phyloP scores from a whole-genome alignment of 1,140 invertebrate genomes.

The Doryteuthis pealeii region DNA sequence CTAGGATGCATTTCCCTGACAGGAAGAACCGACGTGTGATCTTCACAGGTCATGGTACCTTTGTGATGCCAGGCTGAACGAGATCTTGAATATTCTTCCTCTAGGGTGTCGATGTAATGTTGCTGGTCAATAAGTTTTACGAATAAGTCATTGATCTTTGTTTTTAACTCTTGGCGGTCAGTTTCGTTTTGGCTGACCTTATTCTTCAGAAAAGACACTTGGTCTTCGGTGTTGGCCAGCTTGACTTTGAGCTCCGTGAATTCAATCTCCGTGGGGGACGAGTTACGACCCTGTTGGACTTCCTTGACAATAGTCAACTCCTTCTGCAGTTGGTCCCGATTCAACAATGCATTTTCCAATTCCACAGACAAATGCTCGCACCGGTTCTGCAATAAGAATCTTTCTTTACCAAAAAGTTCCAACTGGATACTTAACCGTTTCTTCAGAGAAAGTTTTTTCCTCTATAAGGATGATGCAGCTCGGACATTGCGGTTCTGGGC shows the following conservation, averaged over 20 bases:
- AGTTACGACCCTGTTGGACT: conserved; percentile 14
- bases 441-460: conserved; percentile 21
- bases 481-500: background rate
- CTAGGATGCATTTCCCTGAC: background rate
- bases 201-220: conserved; percentile 14
- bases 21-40: background rate
- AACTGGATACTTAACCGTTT: conserved; percentile 23
- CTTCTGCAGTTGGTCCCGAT: conserved; percentile 25
- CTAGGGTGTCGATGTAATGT: conserved; percentile 5
- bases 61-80: background rate
- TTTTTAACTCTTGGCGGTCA: conserved; percentile 11
- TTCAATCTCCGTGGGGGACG: conserved; percentile 3
- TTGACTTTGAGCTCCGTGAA: conserved; percentile 13
- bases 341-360: conserved; percentile 25
- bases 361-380: conserved; percentile 24
- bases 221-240: conserved; percentile 6
- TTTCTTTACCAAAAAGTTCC: conserved; percentile 30
- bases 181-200: background rate
- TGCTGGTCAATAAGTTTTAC: conserved; percentile 1
- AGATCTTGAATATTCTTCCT: background rate
- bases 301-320: conserved; percentile 27
- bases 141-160: conserved; percentile 4
- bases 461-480: conserved; percentile 18
- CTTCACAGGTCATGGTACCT: background rate
- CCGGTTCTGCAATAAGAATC: conserved; percentile 28